A percentile compares a stretch with the other conserved stretches of the same genome.
Evolutionary conservation across 2,113 vertebrate species (phyloP).

Genomic region (Cyrtonyx montezumae): DNA sequence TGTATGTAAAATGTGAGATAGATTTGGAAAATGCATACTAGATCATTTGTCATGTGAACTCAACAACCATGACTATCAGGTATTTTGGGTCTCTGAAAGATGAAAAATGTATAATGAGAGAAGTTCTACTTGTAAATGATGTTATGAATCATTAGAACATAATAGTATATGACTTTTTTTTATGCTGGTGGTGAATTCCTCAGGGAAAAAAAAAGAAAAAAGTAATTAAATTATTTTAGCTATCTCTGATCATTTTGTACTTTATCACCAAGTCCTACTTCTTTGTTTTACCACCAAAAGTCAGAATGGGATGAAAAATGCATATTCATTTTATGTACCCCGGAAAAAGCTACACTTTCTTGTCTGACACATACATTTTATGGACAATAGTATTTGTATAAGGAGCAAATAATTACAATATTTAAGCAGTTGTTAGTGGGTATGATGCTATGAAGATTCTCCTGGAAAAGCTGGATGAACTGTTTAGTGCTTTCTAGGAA

Average conservation of each 20-base stretch:
- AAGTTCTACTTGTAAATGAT: not conserved
- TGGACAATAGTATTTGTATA: constrained; percentile 31
- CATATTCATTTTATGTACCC: constrained; percentile 34
- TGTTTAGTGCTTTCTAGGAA: constrained; percentile 58
- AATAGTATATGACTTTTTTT: not conserved
- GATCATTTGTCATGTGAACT: not conserved
- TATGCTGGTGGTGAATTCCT: not conserved
- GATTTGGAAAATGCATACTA: not conserved
- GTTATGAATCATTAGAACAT: not conserved
- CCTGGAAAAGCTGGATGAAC: constrained; percentile 14
- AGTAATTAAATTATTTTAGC: not conserved
- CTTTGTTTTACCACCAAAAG: not conserved
- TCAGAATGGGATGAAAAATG: constrained; percentile 23
- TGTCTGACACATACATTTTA: constrained; percentile 32
- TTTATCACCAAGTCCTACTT: not conserved
- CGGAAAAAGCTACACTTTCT: constrained; percentile 21
- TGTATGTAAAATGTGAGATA: not conserved
- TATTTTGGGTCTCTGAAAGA: not conserved
- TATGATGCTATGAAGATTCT: constrained; percentile 51
- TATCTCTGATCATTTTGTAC: not conserved
- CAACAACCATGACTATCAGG: not conserved
- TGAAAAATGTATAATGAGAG: not conserved
- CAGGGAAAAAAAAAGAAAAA: not conserved
- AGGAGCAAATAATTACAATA: constrained; percentile 62
- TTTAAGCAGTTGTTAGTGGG: constrained; percentile 64